phyloP scores from a whole-genome alignment of 2,888 invertebrate species.

The Arenicola marina region DNA sequence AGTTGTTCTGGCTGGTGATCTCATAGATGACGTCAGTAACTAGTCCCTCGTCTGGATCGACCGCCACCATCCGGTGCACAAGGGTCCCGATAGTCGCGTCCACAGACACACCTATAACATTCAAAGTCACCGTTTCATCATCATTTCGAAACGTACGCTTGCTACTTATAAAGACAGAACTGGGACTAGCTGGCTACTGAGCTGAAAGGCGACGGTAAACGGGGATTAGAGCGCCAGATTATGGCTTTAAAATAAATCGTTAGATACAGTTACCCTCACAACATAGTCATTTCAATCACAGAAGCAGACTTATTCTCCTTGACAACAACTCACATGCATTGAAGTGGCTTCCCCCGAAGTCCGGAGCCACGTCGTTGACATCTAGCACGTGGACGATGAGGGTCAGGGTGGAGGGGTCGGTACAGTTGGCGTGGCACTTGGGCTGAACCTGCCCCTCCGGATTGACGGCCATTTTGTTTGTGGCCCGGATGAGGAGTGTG shows the following conservation, averaged over 20 bases:
- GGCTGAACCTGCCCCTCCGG: too few relatives aligned
- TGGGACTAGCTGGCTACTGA: too few relatives aligned
- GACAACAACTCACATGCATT: conserved; percentile 7
- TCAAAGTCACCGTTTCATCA: too few relatives aligned
- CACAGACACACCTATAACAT: not conserved
- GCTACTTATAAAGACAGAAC: too few relatives aligned
- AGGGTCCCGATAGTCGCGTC: not conserved
- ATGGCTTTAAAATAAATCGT: too few relatives aligned
- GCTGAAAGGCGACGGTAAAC: too few relatives aligned
- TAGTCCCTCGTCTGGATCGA: not conserved
- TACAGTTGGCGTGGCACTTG: not conserved
- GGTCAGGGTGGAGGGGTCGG: not conserved
- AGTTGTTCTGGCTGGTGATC: not conserved
- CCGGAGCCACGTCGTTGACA: not conserved
- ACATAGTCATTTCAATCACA: too few relatives aligned
- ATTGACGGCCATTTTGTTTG: not conserved
- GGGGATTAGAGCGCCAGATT: too few relatives aligned
- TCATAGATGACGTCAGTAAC: not conserved
- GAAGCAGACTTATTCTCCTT: too few relatives aligned
- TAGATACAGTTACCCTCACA: too few relatives aligned
- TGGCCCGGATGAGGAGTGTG: not conserved
- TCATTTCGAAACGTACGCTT: too few relatives aligned
- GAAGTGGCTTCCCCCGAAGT: not conserved
- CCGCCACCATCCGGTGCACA: not conserved
- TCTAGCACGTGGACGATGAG: not conserved